phyloP scores from a whole-genome alignment of 2,888 invertebrate species.

The Argyresthia albistria region DNA sequence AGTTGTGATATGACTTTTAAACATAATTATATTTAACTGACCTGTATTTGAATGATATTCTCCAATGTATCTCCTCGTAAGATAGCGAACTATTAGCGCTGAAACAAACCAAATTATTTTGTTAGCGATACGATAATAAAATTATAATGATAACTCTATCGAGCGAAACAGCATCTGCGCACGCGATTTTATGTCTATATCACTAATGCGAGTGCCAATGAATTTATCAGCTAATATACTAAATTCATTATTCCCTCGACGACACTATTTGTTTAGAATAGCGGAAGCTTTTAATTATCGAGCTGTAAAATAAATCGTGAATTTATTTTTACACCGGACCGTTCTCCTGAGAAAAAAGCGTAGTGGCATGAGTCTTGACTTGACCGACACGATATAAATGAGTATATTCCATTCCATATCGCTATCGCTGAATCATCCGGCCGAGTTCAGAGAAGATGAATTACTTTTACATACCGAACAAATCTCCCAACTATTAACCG shows the following conservation, averaged over 20 bases:
- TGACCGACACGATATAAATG: not conserved
- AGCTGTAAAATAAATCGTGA: not conserved
- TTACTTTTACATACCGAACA: not conserved
- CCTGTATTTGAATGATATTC: constrained; percentile 88
- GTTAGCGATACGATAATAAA: not conserved
- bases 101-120: constrained; percentile 32
- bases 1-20: no score
- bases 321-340: not conserved
- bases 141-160: no score
- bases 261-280: not conserved
- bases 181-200: no score
- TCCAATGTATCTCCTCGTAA: constrained; percentile 84
- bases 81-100: constrained; percentile 84
- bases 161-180: no score
- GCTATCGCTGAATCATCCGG: no score
- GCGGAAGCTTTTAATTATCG: not conserved
- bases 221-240: not conserved
- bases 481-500: not conserved
- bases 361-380: not conserved
- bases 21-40: constrained; percentile 23
- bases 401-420: no score
- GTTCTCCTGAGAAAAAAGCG: not conserved
- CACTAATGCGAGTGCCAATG: not conserved
- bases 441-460: not conserved
- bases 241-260: not conserved